phyloP scores from a whole-genome alignment of 2,797 vertebrate species.

The Echiichthys vipera region DNA sequence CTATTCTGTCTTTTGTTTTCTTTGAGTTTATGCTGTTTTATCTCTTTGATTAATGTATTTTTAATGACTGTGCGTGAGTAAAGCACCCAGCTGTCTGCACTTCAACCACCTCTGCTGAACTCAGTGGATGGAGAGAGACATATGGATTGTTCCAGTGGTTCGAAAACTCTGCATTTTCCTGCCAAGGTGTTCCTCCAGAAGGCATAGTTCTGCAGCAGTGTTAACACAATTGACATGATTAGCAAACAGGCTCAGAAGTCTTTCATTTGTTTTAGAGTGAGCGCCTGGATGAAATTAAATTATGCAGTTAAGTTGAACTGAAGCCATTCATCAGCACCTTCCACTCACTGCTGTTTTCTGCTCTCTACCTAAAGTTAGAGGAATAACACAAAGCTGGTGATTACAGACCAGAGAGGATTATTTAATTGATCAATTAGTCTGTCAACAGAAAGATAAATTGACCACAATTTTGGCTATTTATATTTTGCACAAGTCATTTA shows the following conservation, averaged over 20 bases:
- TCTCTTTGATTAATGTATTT: constrained; percentile 48
- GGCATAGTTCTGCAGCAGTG: background rate
- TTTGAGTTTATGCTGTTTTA: constrained; percentile 28
- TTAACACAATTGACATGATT: constrained; percentile 25
- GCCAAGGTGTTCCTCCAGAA: constrained; percentile 15
- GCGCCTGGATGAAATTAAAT: constrained; percentile 9
- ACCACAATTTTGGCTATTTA: background rate
- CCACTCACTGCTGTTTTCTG: background rate
- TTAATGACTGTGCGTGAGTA: constrained; percentile 35
- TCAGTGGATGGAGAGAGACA: background rate
- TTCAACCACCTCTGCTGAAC: constrained; percentile 13
- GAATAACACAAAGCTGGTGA: background rate
- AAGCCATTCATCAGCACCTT: constrained; percentile 15
- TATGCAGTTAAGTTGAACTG: background rate
- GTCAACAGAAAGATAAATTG: background rate
- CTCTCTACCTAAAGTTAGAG: background rate
- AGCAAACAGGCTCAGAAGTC: constrained; percentile 12
- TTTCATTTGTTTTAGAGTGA: constrained; percentile 15
- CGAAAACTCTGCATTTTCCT: constrained; percentile 17
- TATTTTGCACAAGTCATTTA: background rate
- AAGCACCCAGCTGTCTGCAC: constrained; percentile 23
- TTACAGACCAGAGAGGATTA: background rate
- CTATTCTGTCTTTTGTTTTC: constrained; percentile 1
- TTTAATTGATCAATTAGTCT: background rate
- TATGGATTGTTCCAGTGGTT: constrained; percentile 24